A percentile compares a stretch with the other conserved stretches of the same genome.
Evolutionary conservation across 1,140 invertebrate species (phyloP).

Genomic region (Brachionus paranguensis): DNA sequence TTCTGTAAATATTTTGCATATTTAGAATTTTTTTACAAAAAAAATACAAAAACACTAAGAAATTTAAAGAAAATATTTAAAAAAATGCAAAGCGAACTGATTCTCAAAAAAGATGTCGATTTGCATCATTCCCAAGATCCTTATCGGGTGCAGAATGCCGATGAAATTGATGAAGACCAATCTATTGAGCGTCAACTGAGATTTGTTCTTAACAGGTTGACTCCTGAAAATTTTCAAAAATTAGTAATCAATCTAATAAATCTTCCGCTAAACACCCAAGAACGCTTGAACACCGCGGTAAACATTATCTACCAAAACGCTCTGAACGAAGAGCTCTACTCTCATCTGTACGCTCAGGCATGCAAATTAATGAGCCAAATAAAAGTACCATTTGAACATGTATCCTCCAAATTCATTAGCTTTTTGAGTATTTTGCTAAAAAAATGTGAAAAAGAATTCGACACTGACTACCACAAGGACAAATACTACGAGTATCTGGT

Average conservation of each 20-base stretch:
- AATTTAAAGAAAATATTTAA: neutral
- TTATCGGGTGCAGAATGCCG: neutral
- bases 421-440: constrained; percentile 75
- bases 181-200: constrained; percentile 59
- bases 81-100: neutral
- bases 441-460: constrained; percentile 79
- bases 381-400: constrained; percentile 37
- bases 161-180: constrained; percentile 7
- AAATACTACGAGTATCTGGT: constrained; percentile 21
- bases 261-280: constrained; percentile 73
- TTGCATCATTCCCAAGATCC: neutral
- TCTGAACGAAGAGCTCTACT: constrained; percentile 84
- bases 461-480: constrained; percentile 66
- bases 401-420: constrained; percentile 57
- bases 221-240: constrained; percentile 81
- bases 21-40: neutral
- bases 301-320: constrained; percentile 72
- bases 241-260: constrained; percentile 66
- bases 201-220: constrained; percentile 86
- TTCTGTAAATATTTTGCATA: neutral
- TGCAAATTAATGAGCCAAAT: constrained; percentile 52
- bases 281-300: constrained; percentile 73
- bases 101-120: constrained; percentile 1
- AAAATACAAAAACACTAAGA: neutral
- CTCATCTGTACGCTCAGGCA: constrained; percentile 79